Evolutionary conservation across 2,888 invertebrate species (phyloP).

Genomic region (Cerastoderma edule): DNA sequence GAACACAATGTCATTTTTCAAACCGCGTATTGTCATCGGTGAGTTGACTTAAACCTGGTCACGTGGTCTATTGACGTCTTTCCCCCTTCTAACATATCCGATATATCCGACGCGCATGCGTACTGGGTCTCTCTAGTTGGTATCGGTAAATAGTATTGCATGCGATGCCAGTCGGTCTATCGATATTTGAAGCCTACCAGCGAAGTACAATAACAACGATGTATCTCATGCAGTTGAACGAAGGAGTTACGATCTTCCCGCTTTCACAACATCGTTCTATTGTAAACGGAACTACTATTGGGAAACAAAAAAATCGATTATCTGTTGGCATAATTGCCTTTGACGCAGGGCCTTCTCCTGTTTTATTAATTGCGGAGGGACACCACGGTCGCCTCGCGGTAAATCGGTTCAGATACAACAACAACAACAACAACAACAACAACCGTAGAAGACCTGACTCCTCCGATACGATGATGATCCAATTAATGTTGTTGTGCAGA

Average conservation of each 20-base stretch:
- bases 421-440: no score
- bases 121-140: constrained; percentile 28
- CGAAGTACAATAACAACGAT: no score
- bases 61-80: constrained; percentile 64
- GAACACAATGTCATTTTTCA: constrained; percentile 41
- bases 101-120: constrained; percentile 49
- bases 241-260: no score
- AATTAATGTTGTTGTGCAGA: no score
- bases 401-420: no score
- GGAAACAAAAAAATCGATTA: constrained; percentile 48
- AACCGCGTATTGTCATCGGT: constrained; percentile 47
- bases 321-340: constrained; percentile 16
- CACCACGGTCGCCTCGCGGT: no score
- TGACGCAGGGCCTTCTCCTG: constrained; percentile 20
- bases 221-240: no score
- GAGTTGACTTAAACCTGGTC: constrained; percentile 40
- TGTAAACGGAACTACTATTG: constrained; percentile 36
- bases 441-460: no score
- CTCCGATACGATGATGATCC: no score
- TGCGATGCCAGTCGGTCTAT: constrained; percentile 32
- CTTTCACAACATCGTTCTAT: no score
- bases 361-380: constrained; percentile 5
- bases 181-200: constrained; percentile 48
- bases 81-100: constrained; percentile 44
- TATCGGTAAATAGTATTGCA: constrained; percentile 39